Evolutionary conservation across 2,888 invertebrate genomes (phyloP).

Genomic region (Pilophorus perplexus): DNA sequence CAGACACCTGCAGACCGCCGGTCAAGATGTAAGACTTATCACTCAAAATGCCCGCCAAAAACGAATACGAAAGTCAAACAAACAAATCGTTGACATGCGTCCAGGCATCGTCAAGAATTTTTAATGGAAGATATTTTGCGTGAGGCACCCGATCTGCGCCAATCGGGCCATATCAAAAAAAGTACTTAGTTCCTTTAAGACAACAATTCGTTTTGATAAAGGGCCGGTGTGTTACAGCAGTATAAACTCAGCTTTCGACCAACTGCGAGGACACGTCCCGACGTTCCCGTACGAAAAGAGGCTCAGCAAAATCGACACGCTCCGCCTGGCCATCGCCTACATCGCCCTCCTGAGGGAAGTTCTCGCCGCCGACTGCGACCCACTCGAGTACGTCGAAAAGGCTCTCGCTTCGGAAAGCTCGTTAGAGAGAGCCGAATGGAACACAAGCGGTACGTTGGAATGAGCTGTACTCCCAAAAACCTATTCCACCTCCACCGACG

Average conservation of each 20-base stretch:
- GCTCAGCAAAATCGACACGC: slow-evolving; percentile 96
- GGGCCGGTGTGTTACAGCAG: slow-evolving; percentile 64
- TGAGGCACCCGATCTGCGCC: too few species aligned
- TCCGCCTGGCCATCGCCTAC: slow-evolving; percentile 94
- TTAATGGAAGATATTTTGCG: too few species aligned
- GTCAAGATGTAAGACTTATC: slow-evolving; percentile 52
- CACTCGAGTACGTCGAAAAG: slow-evolving; percentile 88
- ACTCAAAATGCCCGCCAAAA: too few species aligned
- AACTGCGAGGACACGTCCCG: slow-evolving; percentile 94
- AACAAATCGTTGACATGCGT: too few species aligned
- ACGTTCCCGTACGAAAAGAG: slow-evolving; percentile 99
- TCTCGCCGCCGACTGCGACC: slow-evolving; percentile 83
- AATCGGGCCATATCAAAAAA: too few species aligned
- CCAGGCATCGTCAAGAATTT: too few species aligned
- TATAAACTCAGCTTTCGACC: slow-evolving; percentile 99
- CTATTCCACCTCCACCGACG: too few species aligned
- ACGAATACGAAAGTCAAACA: too few species aligned
- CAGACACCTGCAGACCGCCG: slow-evolving; percentile 52
- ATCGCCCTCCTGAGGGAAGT: slow-evolving; percentile 90
- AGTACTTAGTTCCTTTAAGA: too few species aligned
- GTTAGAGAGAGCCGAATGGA: slow-evolving; percentile 83
- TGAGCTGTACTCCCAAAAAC: too few species aligned
- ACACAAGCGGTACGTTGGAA: slow-evolving; percentile 82
- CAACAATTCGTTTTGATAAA: slow-evolving; percentile 16
- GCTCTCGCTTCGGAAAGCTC: slow-evolving; percentile 85